Conservation (phyloP, 1,140 invertebrate genomes). For the Hirudo medicinalis region DNA sequence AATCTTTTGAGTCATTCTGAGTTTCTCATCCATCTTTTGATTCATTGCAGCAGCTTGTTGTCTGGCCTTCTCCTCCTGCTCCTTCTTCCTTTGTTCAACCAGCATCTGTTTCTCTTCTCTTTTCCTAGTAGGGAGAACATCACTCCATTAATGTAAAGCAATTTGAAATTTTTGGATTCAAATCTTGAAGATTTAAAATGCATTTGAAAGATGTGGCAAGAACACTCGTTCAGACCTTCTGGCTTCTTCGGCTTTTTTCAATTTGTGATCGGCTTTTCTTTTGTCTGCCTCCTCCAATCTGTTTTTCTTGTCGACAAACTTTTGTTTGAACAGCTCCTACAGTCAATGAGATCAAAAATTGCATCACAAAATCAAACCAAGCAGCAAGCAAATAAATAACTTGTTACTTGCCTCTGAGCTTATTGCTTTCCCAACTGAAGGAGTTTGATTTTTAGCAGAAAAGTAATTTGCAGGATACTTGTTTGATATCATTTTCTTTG, state of each 20-base stretch:
- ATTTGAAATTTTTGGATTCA: too few species aligned
- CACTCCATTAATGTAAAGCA: too few species aligned
- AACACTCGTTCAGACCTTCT: not conserved
- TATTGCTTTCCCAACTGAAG: too few species aligned
- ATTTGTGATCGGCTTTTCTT: conserved; percentile 5
- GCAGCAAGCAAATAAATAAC: too few species aligned
- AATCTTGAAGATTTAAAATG: not conserved
- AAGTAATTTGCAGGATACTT: too few species aligned
- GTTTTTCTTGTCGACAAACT: not conserved
- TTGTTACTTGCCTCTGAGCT: too few species aligned
- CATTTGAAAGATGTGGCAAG: not conserved
- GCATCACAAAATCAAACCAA: too few species aligned
- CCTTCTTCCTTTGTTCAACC: not conserved
- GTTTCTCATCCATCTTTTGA: conserved; percentile 3
- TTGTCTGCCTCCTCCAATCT: not conserved
- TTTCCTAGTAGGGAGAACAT: not conserved
- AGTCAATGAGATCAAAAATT: not conserved
- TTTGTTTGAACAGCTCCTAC: not conserved
- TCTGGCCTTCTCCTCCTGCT: not conserved
- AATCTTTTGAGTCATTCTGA: too few species aligned
- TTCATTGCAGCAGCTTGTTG: not conserved
- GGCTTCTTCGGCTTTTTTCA: not conserved
- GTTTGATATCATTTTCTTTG: too few species aligned
- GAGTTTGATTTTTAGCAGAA: too few species aligned
- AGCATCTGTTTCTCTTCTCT: not conserved